Percentiles rank a stretch among this genome's conserved stretches.
These are phyloP conservation scores for Trileptium ribeirensis DNA, from an alignment of 2,888 invertebrate species.

Conservation along the genomic window DNA sequence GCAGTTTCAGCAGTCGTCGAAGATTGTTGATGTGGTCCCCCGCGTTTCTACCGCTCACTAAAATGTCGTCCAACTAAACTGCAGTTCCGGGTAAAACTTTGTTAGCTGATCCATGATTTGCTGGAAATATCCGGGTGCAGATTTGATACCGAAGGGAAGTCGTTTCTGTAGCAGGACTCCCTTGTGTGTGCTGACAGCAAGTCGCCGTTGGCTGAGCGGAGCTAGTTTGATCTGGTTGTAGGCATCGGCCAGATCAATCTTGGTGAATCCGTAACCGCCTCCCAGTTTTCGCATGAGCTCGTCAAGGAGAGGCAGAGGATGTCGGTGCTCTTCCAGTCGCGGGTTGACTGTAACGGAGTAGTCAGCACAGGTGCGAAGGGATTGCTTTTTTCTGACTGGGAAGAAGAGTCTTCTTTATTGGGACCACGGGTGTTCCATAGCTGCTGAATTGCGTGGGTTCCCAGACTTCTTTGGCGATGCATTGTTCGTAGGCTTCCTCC, in stretches of 20 bases:
- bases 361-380: constrained; percentile 1
- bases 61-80: constrained; percentile 23
- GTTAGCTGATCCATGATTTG: constrained; percentile 29
- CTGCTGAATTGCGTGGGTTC: constrained; percentile 6
- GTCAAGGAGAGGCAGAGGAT: constrained; percentile 2
- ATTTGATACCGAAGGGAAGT: constrained; percentile 23
- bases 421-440: constrained; percentile 9
- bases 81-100: constrained; percentile 20
- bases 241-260: not conserved
- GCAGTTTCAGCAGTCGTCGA: not conserved
- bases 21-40: constrained; percentile 3
- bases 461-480: constrained; percentile 10
- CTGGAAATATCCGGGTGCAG: constrained; percentile 27
- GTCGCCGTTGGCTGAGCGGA: not conserved
- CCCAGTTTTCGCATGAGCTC: not conserved
- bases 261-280: constrained; percentile 2
- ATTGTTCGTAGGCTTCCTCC: not conserved
- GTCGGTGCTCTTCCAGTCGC: not conserved
- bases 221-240: constrained; percentile 5
- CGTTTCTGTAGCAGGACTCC: constrained; percentile 25
- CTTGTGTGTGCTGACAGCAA: constrained; percentile 24
- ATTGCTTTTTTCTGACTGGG: constrained; percentile 1
- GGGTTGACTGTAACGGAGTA: constrained; percentile 5
- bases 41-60: not conserved
- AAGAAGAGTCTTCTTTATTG: not conserved